A percentile compares a stretch with the other conserved stretches of the same genome.
Evolutionary conservation across 2,888 invertebrate species (phyloP).

Genomic region (Tupiocoris notatus): DNA sequence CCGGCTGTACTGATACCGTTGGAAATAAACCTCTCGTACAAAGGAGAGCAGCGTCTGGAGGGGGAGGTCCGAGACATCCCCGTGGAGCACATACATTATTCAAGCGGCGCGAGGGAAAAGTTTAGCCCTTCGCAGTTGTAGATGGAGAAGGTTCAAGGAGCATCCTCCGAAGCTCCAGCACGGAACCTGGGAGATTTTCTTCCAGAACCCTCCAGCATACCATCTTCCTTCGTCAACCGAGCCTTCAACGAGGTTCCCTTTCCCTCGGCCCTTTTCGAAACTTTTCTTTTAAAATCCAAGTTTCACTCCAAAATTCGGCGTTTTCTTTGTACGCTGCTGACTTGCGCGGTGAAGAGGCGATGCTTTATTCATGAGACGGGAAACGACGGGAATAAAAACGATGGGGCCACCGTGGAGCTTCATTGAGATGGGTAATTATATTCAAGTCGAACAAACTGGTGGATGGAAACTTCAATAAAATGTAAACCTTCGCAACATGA

Average conservation of each 20-base stretch:
- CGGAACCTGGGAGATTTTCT: neutral
- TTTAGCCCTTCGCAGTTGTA: conserved; percentile 27
- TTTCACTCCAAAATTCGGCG: conserved; percentile 21
- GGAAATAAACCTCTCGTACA: neutral
- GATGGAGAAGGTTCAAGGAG: conserved; percentile 5
- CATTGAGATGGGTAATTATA: neutral
- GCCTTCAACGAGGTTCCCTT: neutral
- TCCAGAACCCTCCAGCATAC: neutral
- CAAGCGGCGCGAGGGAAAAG: conserved; percentile 20
- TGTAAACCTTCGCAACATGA: neutral
- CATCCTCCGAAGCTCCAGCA: neutral
- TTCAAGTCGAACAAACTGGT: neutral
- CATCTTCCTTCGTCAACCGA: neutral
- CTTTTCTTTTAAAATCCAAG: conserved; percentile 34
- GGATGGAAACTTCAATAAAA: neutral
- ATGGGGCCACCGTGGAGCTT: neutral
- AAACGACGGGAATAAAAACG: neutral
- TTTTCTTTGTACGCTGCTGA: neutral
- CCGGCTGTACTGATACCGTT: neutral
- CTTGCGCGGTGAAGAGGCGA: neutral
- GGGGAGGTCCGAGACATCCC: neutral
- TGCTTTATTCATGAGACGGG: conserved; percentile 18
- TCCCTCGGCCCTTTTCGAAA: neutral
- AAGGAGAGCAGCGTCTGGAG: neutral
- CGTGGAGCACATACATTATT: conserved; percentile 27